phyloP scores from a whole-genome alignment of 1,140 invertebrate genomes.

The Tribolium madens region DNA sequence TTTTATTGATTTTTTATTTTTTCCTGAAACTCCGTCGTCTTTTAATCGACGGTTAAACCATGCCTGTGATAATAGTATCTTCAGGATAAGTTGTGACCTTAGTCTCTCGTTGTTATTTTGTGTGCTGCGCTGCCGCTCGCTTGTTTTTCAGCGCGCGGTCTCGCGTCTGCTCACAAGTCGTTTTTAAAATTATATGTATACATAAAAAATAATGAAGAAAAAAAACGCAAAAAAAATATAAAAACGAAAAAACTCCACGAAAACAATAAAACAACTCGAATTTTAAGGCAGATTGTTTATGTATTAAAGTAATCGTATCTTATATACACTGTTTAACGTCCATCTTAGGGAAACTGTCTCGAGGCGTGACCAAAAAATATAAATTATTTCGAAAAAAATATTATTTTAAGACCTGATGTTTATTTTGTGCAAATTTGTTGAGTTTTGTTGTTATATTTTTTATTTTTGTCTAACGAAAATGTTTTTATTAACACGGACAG shows the following conservation, averaged over 20 bases:
- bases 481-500: slow-evolving; percentile 46
- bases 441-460: slow-evolving; percentile 21
- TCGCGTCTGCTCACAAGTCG: slow-evolving; percentile 54
- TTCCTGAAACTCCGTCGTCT: slow-evolving; percentile 52
- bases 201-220: slow-evolving; percentile 57
- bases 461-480: slow-evolving; percentile 17
- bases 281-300: slow-evolving; percentile 65
- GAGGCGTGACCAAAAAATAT: too few relatives aligned
- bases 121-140: slow-evolving; percentile 54
- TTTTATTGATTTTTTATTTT: slow-evolving; percentile 45
- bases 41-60: slow-evolving; percentile 58
- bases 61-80: slow-evolving; percentile 70
- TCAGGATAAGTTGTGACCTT: slow-evolving; percentile 70
- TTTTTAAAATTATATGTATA: slow-evolving; percentile 67
- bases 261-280: slow-evolving; percentile 59
- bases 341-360: slow-evolving; percentile 33
- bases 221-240: slow-evolving; percentile 55
- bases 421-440: too few relatives aligned
- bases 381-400: too few relatives aligned
- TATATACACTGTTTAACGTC: slow-evolving; percentile 62
- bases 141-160: slow-evolving; percentile 52
- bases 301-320: slow-evolving; percentile 64
- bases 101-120: slow-evolving; percentile 68
- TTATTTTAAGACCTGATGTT: too few relatives aligned
- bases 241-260: slow-evolving; percentile 40